Conservation (phyloP, 2,113 vertebrate genomes). For the Himantopus leucocephalus region DNA sequence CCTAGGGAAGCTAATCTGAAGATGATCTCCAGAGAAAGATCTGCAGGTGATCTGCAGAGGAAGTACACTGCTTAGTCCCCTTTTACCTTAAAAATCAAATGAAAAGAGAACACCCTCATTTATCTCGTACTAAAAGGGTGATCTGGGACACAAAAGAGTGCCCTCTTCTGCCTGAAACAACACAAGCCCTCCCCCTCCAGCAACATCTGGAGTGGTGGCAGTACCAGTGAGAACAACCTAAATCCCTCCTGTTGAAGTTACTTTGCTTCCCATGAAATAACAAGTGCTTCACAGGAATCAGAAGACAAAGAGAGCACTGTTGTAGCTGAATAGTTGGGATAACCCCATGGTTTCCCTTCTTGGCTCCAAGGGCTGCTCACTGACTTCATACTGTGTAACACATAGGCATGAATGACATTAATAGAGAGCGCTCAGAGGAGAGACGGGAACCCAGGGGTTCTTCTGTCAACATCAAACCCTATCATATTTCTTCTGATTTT, state of each 20-base stretch:
- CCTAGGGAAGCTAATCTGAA: neutral
- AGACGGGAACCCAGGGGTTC: neutral
- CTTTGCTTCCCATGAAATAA: neutral
- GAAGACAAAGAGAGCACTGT: neutral
- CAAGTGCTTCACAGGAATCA: neutral
- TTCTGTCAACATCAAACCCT: neutral
- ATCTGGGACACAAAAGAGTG: neutral
- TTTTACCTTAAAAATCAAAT: neutral
- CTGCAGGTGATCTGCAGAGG: neutral
- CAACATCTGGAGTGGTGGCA: rapidly evolving
- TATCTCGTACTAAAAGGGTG: neutral
- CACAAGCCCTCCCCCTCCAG: neutral
- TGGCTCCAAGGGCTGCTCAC: neutral
- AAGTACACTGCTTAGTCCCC: neutral
- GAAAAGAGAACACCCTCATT: neutral
- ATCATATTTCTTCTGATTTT: neutral
- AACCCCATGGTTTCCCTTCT: neutral
- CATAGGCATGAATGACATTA: neutral
- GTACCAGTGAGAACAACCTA: neutral
- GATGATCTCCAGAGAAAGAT: neutral
- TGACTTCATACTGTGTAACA: neutral
- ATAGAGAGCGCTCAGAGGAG: neutral
- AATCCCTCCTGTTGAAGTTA: neutral
- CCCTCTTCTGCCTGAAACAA: neutral
- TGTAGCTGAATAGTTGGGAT: neutral